Evolutionary conservation across 2,797 vertebrate species (phyloP).

Genomic region (Phalloptychus januarius): DNA sequence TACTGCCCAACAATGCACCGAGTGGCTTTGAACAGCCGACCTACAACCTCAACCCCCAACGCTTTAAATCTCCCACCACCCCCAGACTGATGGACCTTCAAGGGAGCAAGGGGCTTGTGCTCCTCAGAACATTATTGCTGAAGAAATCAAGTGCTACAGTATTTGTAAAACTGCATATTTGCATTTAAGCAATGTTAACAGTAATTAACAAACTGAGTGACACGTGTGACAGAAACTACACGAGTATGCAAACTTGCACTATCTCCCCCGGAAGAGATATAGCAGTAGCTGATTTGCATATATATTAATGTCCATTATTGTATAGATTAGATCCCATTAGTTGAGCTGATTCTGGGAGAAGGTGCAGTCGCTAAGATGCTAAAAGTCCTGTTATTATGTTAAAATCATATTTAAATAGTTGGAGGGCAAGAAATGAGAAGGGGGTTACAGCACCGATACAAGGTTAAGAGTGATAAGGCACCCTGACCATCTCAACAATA

Average conservation of each 20-base stretch:
- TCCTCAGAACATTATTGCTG: slow-evolving; percentile 64
- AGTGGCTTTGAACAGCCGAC: slow-evolving; percentile 98
- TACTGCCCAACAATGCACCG: slow-evolving; percentile 99
- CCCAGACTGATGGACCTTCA: slow-evolving; percentile 65
- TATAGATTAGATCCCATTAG: slow-evolving; percentile 88
- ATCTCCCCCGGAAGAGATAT: slow-evolving; percentile 66
- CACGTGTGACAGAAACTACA: slow-evolving; percentile 70
- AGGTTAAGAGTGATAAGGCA: slow-evolving; percentile 76
- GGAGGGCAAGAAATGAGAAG: slow-evolving; percentile 82
- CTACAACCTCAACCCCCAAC: slow-evolving; percentile 79
- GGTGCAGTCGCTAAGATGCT: slow-evolving; percentile 78
- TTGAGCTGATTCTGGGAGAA: slow-evolving; percentile 85
- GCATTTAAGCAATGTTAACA: slow-evolving; percentile 74
- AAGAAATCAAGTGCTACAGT: slow-evolving; percentile 54
- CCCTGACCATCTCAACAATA: slow-evolving; percentile 67
- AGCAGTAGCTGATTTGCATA: slow-evolving; percentile 84
- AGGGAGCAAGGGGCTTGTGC: slow-evolving; percentile 47
- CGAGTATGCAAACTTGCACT: slow-evolving; percentile 55
- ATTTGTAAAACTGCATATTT: slow-evolving; percentile 70
- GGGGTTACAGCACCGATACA: slow-evolving; percentile 87
- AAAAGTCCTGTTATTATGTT: slow-evolving; percentile 80
- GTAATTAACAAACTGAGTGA: slow-evolving; percentile 74
- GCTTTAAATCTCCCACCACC: slow-evolving; percentile 62
- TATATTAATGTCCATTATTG: slow-evolving; percentile 88
- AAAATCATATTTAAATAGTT: slow-evolving; percentile 76